Base-by-base conservation (phyloP, 2,888 invertebrate genomes). In the Xanthia icteritia region DNA sequence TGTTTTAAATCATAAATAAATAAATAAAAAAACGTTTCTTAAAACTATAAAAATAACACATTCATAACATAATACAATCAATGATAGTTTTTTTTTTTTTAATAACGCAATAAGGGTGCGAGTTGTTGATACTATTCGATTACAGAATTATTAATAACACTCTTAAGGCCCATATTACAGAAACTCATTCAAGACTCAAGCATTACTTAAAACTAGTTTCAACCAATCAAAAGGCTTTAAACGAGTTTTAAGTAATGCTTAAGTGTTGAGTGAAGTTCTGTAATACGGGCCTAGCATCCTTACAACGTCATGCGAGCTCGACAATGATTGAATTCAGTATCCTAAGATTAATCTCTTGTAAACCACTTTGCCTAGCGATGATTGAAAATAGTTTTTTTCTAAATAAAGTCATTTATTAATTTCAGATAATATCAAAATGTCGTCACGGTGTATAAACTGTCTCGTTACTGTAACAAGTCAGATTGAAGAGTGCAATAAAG, bases 401-500 rank as follows among this genome's bases (percentile, higher is more conserved):
- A 20, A 70, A 78, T 78, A 39, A 73, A 69, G 48, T n/a, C 4
- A 68, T 77, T 73, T 39, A 63, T 72, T 73, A 56, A 77, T 68
- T 45, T 31, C 11, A 70, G 73, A 79, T 78, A 65, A 56, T 79
- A 83, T 79, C 66, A 51, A 63, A 54, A 51, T 36, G 66, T 66
- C 69, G 42, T 69, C 68, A 83, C 36, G 5, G n/a, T 61, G 61
- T 79, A 51, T 48, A 31, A 36, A 60, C 45, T n/a, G 2, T 61
- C 75, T 85, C 69, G 77, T 77, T 84, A 73, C 54, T n/a, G 54
- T 81, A 77, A 81, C 76, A 39, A 74, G 73, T 72, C 27, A 74
- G 79, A 84, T 74, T 80, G 82, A 87, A 76, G 76, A 77, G 67
- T 74, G 82, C 75, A 81, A 86, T 87, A 87, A 82, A 85, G 71